Evolutionary conservation across 1,140 invertebrate species (phyloP).

Genomic region (Drosophila lacertosa): DNA sequence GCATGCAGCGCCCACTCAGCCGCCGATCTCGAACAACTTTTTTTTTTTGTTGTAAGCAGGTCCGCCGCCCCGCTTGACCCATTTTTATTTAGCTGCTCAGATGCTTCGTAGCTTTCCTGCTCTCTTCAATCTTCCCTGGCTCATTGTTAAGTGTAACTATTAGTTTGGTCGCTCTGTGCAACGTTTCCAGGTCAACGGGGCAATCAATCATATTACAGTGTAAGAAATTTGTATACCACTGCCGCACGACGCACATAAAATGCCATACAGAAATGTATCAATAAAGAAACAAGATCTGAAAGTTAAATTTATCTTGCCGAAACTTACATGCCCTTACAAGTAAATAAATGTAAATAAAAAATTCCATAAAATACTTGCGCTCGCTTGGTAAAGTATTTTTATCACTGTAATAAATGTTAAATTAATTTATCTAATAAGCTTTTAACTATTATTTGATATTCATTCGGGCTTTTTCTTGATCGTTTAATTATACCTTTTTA

Average conservation of each 20-base stretch:
- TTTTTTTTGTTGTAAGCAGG: conserved; percentile 52
- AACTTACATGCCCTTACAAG: not conserved
- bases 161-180: conserved; percentile 57
- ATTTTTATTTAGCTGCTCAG: conserved; percentile 52
- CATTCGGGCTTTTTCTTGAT: too few relatives aligned
- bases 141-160: conserved; percentile 80
- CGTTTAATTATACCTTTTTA: too few relatives aligned
- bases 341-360: not conserved
- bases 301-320: not conserved
- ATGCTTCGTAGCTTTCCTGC: conserved; percentile 43
- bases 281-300: conserved; percentile 17
- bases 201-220: conserved; percentile 81
- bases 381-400: too few relatives aligned
- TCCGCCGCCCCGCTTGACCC: conserved; percentile 66
- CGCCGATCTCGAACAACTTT: conserved; percentile 26
- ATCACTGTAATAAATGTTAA: too few relatives aligned
- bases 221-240: conserved; percentile 74
- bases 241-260: conserved; percentile 47
- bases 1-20: conserved; percentile 67
- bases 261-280: conserved; percentile 25
- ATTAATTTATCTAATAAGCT: too few relatives aligned
- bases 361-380: not conserved
- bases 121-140: conserved; percentile 39
- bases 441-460: too few relatives aligned
- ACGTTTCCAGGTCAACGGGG: conserved; percentile 79